Percentiles rank a stretch among this genome's conserved stretches.
Evolutionary conservation across 2,797 vertebrate genomes (phyloP).

Genomic region (Lutjanus campechanus): DNA sequence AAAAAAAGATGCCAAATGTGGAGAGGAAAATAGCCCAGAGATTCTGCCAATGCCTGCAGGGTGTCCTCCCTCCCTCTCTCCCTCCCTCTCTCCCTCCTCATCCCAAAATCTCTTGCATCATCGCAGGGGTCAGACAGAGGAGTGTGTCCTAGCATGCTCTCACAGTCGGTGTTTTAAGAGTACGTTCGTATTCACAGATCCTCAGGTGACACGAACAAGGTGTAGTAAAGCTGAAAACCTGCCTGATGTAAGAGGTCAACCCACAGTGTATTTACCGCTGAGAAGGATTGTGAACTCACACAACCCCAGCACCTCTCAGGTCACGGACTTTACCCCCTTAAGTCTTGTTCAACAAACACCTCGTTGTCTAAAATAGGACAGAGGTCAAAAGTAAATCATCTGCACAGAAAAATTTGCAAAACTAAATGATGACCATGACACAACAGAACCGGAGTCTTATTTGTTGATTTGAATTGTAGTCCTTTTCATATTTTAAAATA

Average conservation of each 20-base stretch:
- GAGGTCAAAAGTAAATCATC: neutral
- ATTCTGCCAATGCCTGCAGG: slow-evolving; percentile 28
- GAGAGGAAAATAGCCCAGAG: slow-evolving; percentile 41
- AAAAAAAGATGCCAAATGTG: slow-evolving; percentile 52
- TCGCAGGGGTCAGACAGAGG: slow-evolving; percentile 14
- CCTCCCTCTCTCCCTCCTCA: neutral
- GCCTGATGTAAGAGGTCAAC: slow-evolving; percentile 17
- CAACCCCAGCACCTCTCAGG: neutral
- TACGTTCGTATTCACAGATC: neutral
- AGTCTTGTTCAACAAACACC: too few species aligned
- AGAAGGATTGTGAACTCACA: neutral
- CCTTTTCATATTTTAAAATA: too few species aligned
- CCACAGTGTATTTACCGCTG: neutral
- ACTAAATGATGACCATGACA: neutral
- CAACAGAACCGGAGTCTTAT: neutral
- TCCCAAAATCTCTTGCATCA: slow-evolving; percentile 46
- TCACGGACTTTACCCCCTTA: neutral
- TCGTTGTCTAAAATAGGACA: neutral
- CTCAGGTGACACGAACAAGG: slow-evolving; percentile 8
- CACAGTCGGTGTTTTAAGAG: slow-evolving; percentile 5
- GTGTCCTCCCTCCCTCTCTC: slow-evolving; percentile 18
- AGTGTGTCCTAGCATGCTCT: slow-evolving; percentile 40
- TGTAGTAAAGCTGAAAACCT: neutral
- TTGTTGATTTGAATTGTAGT: neutral
- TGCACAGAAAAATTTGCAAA: neutral